Evolutionary conservation across 2,888 invertebrate genomes (phyloP).

Genomic region (Eupithecia exiguata): DNA sequence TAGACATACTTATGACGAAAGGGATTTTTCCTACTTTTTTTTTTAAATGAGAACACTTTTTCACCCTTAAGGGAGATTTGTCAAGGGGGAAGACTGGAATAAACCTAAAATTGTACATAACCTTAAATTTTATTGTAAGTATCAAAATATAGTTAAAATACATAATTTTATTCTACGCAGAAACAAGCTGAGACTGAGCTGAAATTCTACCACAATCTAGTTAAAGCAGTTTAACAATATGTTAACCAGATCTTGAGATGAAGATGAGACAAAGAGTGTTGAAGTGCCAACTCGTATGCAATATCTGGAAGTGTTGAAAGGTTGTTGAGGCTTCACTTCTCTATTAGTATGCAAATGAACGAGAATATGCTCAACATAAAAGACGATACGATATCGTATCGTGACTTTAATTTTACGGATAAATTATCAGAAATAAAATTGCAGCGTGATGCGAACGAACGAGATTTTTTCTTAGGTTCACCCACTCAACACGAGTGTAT

Average conservation of each 20-base stretch:
- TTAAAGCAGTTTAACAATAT: constrained; percentile 11
- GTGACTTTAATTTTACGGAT: not conserved
- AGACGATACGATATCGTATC: not conserved
- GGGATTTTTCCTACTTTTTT: too few relatives aligned
- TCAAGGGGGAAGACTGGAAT: too few relatives aligned
- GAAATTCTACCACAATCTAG: constrained; percentile 8
- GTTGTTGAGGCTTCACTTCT: constrained; percentile 53
- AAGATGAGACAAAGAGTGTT: constrained; percentile 52
- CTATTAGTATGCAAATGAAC: constrained; percentile 79
- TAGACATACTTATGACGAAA: too few relatives aligned
- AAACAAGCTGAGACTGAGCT: not conserved
- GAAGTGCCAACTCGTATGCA: constrained; percentile 59
- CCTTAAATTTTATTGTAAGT: not conserved
- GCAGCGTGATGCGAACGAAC: not conserved
- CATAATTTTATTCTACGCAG: not conserved
- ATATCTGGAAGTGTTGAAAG: constrained; percentile 55
- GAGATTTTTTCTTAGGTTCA: not conserved
- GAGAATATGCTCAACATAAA: constrained; percentile 37
- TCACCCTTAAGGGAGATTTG: too few relatives aligned
- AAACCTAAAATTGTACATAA: not conserved
- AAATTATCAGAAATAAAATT: not conserved
- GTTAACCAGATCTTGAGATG: constrained; percentile 34
- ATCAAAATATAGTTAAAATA: not conserved
- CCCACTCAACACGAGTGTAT: not conserved
- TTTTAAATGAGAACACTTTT: too few relatives aligned